Evolutionary conservation across 2,888 invertebrate genomes (phyloP), one percentile per base, ranked within the genome.

Genomic region (Polylopha cassiicola): DNA sequence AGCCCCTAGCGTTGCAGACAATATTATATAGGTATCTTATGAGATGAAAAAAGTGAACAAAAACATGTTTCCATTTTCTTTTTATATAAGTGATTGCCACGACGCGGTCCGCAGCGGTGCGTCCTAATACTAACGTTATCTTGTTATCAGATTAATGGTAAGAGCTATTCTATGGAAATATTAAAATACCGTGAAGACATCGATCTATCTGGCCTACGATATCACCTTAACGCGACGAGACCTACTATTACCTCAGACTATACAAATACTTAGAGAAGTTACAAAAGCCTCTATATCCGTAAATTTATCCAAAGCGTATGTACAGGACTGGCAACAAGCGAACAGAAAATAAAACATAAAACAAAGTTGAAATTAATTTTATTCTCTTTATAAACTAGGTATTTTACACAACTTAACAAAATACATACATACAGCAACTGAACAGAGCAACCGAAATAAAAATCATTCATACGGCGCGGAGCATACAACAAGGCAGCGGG

Each of bases 351-450:
- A 56, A 78, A 79, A 80, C 67, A 68, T 73, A 72, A 72, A 73
- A 42, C 65, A 67, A 65, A 76, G 71, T 68, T 79, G 76, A 74
- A 71, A 78, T 72, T 72, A 70, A 68, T 71, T 80, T 81, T 76
- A 80, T 78, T 63, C 61, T 62, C 58, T 60, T 84, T 81, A 80
- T 73, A 73, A 82, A 80, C 85, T 85, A 85, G 75, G 58, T 82
- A 82, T 82, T 84, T 80, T 84, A 85, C 81, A 85, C 84, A 85
- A 85, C 85, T 84, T 85, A 85, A 84, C 85, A 81, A 84, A 82
- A 81, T 81, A 84, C 81, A 73, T 77, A 79, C 78, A 77, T 81
- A 79, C 82, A 79, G 72, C 73, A 82, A 82, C 75, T 78, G 71
- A 85, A 80, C 76, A 75, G 70, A 68, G 73, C 78, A 80, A 82